These are phyloP conservation scores for Plagodis dolabraria DNA, from an alignment of 2,888 invertebrate genomes.

Conservation along the genomic window DNA sequence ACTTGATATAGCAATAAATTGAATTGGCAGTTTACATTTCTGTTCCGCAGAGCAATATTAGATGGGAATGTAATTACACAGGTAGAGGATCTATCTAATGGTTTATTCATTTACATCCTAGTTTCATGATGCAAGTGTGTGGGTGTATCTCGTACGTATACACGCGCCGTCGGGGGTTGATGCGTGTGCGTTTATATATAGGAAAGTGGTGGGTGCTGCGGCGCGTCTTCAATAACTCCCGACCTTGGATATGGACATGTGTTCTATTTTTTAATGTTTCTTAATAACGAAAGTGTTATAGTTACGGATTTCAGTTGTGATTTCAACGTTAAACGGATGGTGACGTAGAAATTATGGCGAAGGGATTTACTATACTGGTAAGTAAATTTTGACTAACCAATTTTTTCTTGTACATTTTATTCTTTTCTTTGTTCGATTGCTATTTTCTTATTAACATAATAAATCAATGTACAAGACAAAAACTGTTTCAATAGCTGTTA, in stretches of 20 bases:
- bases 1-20: no score
- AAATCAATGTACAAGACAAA: neutral
- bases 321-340: conserved; percentile 43
- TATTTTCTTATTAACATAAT: neutral
- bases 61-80: no score
- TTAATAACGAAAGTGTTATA: conserved; percentile 33
- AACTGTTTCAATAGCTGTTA: no score
- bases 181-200: conserved; percentile 79
- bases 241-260: conserved; percentile 78
- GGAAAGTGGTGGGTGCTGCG: conserved; percentile 63
- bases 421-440: no score
- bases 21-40: no score
- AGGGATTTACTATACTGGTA: conserved; percentile 63
- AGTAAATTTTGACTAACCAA: no score
- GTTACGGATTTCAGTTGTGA: conserved; percentile 45
- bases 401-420: neutral
- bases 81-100: conserved; percentile 19
- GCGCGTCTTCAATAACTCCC: conserved; percentile 67
- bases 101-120: conserved; percentile 29
- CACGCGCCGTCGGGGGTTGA: conserved; percentile 48
- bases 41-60: no score
- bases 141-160: conserved; percentile 34
- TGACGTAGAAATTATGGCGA: conserved; percentile 60
- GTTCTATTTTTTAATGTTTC: conserved; percentile 38
- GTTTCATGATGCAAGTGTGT: conserved; percentile 36